These are phyloP conservation scores for Heliconius charithonia DNA, from an alignment of 2,888 invertebrate genomes.

Conservation along the genomic window DNA sequence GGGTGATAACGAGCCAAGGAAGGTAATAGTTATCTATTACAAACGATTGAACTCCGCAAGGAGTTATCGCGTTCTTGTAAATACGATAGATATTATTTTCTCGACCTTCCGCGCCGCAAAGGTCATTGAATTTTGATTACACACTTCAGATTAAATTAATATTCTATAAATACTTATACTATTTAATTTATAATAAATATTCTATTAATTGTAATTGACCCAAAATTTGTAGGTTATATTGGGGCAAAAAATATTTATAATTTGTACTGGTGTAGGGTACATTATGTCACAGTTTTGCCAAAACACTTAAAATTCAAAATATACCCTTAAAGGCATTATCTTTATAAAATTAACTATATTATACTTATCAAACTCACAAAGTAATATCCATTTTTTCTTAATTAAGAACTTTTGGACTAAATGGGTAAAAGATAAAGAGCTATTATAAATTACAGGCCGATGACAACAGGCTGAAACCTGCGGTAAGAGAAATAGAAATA, in stretches of 20 bases:
- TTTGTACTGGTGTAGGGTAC: neutral
- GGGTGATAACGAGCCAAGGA: slow-evolving; percentile 69
- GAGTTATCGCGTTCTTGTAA: slow-evolving; percentile 49
- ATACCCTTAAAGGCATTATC: neutral
- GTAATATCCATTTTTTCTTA: neutral
- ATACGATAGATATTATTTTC: slow-evolving; percentile 52
- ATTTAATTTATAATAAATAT: neutral
- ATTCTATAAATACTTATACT: neutral
- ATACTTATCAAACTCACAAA: neutral
- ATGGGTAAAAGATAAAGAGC: slow-evolving; percentile 12
- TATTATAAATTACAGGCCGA: slow-evolving; percentile 71
- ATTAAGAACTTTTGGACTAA: neutral
- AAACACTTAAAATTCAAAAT: neutral
- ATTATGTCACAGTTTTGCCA: neutral
- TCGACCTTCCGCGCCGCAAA: slow-evolving; percentile 69
- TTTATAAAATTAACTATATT: neutral
- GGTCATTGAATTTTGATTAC: slow-evolving; percentile 56
- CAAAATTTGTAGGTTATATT: slow-evolving; percentile 8
- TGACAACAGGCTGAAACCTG: slow-evolving; percentile 70
- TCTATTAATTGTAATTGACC: neutral
- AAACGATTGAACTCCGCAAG: slow-evolving; percentile 50
- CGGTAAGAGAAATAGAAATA: slow-evolving; percentile 66
- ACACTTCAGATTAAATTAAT: slow-evolving; percentile 11
- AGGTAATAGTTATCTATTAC: slow-evolving; percentile 68
- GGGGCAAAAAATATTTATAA: too few species aligned